Evolutionary conservation across 2,113 vertebrate species (phyloP), one percentile per base, ranked within the genome.

Genomic region (Rhipidura dahli): DNA sequence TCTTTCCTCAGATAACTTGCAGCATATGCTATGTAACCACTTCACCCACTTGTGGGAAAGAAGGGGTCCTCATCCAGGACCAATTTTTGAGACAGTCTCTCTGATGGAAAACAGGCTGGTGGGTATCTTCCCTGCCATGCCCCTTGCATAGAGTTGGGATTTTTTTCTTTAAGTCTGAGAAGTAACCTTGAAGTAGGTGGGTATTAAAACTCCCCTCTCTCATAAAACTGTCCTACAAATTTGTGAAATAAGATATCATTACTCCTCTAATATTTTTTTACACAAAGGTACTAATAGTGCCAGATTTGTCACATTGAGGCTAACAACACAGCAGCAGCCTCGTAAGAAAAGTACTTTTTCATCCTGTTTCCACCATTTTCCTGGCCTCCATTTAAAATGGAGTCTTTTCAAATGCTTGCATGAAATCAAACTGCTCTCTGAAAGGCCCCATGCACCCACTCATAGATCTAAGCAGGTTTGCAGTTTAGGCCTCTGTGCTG

Each of bases 351-450:
- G 5, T 59, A 39, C 22, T 73, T 77, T 86, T 76, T 65, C 19
- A n/a, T 45, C 10, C 24, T 44, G 2, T 56, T 80, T 65, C 70
- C 40, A 77, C 2, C 5, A 42, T 73, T 86, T 80, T 68, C 13
- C 18, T 40, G 13, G 15, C 45, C 20, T 13, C 3, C 16, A 5
- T 26, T 40, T 18, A 66, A 78, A 84, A 73, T 0, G 1, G 20
- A 77, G 17, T 60, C 6, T n/a, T 69, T 64, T 77, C 35, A 73
- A 90, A 82, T 54, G 5, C 33, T 82, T 70, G 13, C 17, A n/a
- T 61, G 24, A 65, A 78, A 78, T 53, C 27, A 33, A 71, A 40
- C 15, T 89, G 9, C 7, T 65, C 21, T 4, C 15, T 63, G n/a
- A 90, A 84, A 78, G 28, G 26, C n/a, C 57, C 4, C 6, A 22